Evolutionary conservation across 2,113 vertebrate genomes (phyloP).

Genomic region (Poeciliopsis prolifica): DNA sequence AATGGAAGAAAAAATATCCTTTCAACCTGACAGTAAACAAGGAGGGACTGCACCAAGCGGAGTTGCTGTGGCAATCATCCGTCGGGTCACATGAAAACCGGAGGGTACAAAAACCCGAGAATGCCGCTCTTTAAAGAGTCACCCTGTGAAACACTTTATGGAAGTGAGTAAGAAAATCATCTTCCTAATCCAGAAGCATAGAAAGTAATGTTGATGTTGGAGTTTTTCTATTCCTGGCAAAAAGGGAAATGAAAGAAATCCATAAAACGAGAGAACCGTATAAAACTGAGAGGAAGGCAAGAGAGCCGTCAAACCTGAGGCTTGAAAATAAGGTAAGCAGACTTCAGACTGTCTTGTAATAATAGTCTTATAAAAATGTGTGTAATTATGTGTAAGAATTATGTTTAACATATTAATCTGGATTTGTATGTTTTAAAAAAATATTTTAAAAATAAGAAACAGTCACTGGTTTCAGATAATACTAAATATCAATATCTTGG

Average conservation of each 20-base stretch:
- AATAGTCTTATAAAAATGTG: background rate
- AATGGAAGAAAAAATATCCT: background rate
- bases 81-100: background rate
- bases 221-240: constrained; percentile 8
- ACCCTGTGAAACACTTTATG: background rate
- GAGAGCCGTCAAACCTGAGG: background rate
- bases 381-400: background rate
- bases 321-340: constrained; percentile 36
- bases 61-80: background rate
- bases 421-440: no score
- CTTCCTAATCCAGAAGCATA: background rate
- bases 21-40: background rate
- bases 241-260: constrained; percentile 14
- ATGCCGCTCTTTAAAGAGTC: background rate
- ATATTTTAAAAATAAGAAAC: no score
- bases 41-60: background rate
- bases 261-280: background rate
- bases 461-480: background rate
- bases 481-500: no score
- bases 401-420: no score
- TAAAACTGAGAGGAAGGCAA: constrained; percentile 15
- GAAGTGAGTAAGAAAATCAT: constrained; percentile 21
- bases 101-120: background rate
- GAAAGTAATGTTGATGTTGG: constrained; percentile 55
- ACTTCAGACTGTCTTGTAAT: background rate